Evolutionary conservation across 2,113 vertebrate genomes (phyloP), one percentile per base, ranked within the genome.

Genomic region (Onychostoma macrolepis): DNA sequence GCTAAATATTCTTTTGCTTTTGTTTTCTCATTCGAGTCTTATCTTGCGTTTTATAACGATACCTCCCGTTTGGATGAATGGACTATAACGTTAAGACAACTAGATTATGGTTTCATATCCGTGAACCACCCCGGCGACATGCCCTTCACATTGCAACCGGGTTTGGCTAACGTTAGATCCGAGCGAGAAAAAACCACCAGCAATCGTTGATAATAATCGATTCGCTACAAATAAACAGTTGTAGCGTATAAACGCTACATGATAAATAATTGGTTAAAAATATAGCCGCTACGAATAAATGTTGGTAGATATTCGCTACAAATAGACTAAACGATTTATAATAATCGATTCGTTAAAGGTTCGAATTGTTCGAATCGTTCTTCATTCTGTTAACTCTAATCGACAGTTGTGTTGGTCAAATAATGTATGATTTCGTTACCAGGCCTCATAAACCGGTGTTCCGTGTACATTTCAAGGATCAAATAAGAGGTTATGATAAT

Each of bases 381-480:
- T 61, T 80, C 11, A 15, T 79, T 56, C 8, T 12, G 2, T 13
- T 10, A 17, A 17, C 21, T 43, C 36, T 15, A 43, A n/a, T 80
- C 10, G 12, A 43, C 6, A 28, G 56, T 8, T 81, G 50, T 38
- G 15, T 58, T 15, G n/a, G 77, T n/a, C 21, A 43, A 17, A 43
- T 9, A 38, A 63, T 15, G 11, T 12, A 63, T 61, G 56, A 61
- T 41, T 63, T 24, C 2, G 56, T 63, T 41, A 41, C 56, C 36
- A 80, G 79, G 79, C 79, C 77, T 79, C 50, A 79, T 33, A 26
- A 33, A 78, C 67, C 71, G n/a, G 50, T 26, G 13, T 41, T 61
- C 30, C 78, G 41, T 15, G 30, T 28, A 0, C 6, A 26, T 45
- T 12, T n/a, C 1, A 48, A 48, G 12, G 43, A 50, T 78, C 15